A percentile compares a stretch with the other conserved stretches of the same genome.
These are phyloP conservation scores for Phalacrocorax brasilianus DNA, from an alignment of 2,113 vertebrate genomes.

Conservation along the genomic window DNA sequence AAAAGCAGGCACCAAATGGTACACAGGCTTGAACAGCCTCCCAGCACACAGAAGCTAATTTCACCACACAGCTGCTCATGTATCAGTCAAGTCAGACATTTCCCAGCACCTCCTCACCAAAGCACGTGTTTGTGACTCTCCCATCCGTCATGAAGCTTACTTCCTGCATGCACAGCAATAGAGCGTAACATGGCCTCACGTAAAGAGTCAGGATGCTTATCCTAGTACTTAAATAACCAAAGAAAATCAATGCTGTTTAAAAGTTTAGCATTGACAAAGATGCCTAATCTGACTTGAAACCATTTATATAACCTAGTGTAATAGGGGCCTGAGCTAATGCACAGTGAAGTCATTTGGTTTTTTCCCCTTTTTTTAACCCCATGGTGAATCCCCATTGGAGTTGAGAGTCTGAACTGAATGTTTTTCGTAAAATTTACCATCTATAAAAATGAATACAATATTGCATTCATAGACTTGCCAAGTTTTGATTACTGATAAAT, in stretches of 20 bases:
- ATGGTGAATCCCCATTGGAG: neutral
- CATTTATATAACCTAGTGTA: neutral
- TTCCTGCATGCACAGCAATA: neutral
- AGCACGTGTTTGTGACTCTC: neutral
- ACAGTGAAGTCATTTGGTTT: neutral
- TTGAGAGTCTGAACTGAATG: neutral
- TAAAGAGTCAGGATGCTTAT: neutral
- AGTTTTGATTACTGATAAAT: neutral
- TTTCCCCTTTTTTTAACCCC: neutral
- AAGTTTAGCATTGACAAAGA: neutral
- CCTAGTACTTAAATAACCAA: neutral
- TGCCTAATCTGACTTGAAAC: neutral
- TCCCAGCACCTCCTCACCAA: neutral
- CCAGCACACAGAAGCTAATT: neutral
- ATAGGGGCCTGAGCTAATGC: neutral
- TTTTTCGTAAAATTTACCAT: neutral
- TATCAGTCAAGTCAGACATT: fast-evolving
- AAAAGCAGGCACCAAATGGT: neutral
- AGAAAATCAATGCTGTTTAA: neutral
- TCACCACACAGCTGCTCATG: neutral
- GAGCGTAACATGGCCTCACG: neutral
- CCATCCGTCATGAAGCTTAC: neutral
- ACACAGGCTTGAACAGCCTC: neutral
- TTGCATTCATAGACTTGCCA: neutral
- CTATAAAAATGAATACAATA: neutral